Base-by-base conservation (phyloP, 2,888 invertebrate genomes). In the Drosophila niveifrons region DNA sequence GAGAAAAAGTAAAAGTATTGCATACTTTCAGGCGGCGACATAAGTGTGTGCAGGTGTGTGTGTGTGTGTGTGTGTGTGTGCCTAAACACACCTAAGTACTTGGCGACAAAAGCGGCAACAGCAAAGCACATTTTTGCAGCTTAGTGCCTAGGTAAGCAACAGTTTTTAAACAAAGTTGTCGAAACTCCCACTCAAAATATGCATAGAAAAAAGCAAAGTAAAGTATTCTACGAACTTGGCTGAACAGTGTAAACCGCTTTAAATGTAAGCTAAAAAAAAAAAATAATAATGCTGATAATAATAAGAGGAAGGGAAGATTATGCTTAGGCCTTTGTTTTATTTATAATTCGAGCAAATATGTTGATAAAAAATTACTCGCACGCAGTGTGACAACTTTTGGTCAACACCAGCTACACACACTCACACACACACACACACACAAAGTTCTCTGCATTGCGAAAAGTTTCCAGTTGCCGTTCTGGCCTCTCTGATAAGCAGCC, bases 21-120 rank as follows among this genome's bases (percentile, higher is more conserved):
- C 87, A 73, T 86, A 86, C 81, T 83, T 86, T 63, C 76, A 64
- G 68, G 69, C 57, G 68, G 50, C 53, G 68, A 66, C 79, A 88
- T 15, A 55, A 39, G 53, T 46, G 52, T 10, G 50, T 52, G 18
- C n/a, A 41, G 23, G 41, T 15, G 41, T 13, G 9, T 1, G 8
- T 11, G n/a, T 6, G n/a, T 43, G 18, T 17, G 31, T 2, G 31
- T 31, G 28, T 46, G 34, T 55, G 41, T 50, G 11, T 56, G 18
- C n/a, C 53, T 55, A 63, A 57, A 52, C 55, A 66, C 47, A 48
- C 10, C 70, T 51, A 69, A 63, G 62, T 66, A 78, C 48, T 46
- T 61, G 63, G 56, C 66, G 53, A 61, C 56, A 61, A 48, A 66
- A 66, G 36, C 47, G 28, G 52, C 48, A 56, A 70, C 71, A 47